A percentile compares a stretch with the other conserved stretches of the same genome.
Evolutionary conservation across 2,113 vertebrate genomes (phyloP).

Genomic region (Dermatemys mawii): DNA sequence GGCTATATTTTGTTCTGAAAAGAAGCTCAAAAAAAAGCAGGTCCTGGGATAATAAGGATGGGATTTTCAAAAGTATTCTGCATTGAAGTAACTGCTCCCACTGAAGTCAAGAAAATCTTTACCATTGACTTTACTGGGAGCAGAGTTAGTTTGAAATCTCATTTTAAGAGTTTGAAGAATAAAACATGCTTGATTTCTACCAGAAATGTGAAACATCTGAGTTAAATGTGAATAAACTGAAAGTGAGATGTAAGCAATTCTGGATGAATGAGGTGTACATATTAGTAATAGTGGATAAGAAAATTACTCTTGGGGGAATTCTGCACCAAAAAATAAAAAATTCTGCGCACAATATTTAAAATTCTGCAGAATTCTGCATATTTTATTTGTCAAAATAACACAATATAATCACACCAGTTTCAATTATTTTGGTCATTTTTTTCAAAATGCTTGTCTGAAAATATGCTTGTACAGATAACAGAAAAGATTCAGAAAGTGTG

Average conservation of each 20-base stretch:
- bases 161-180: accelerated
- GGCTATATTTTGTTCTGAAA: not conserved
- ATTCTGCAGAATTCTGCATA: too few relatives aligned
- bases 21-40: not conserved
- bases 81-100: not conserved
- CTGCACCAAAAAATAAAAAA: too few relatives aligned
- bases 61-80: not conserved
- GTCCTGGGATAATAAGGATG: not conserved
- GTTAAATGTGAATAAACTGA: not conserved
- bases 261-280: accelerated
- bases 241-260: not conserved
- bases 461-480: too few relatives aligned
- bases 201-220: not conserved
- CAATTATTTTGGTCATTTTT: too few relatives aligned
- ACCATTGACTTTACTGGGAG: not conserved
- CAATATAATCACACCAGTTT: too few relatives aligned
- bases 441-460: too few relatives aligned
- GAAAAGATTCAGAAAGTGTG: too few relatives aligned
- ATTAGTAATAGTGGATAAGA: not conserved
- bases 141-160: not conserved
- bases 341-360: too few relatives aligned
- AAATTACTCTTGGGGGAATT: too few relatives aligned
- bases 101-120: not conserved
- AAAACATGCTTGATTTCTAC: not conserved
- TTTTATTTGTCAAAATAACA: too few relatives aligned